phyloP scores from a whole-genome alignment of 2,113 vertebrate genomes.

The Piaya cayana region DNA sequence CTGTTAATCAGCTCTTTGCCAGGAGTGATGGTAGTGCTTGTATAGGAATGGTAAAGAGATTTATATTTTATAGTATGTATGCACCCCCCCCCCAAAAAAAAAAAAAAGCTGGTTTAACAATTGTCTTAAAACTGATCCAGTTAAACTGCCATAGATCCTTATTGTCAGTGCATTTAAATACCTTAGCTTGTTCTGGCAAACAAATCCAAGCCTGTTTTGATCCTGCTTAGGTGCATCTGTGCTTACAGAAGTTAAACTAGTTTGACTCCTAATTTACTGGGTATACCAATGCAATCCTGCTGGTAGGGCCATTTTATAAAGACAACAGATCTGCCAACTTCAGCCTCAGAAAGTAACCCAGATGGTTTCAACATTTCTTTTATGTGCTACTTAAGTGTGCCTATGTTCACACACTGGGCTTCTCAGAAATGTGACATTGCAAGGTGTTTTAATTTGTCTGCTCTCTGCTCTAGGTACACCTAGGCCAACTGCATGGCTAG shows the following conservation, averaged over 20 bases:
- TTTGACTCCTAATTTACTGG: neutral
- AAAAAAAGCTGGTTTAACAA: neutral
- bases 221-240: neutral
- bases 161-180: neutral
- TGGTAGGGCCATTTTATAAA: neutral
- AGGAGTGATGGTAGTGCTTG: neutral
- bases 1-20: neutral
- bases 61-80: neutral
- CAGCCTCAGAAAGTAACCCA: neutral
- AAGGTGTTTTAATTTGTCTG: neutral
- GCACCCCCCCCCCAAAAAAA: too few species aligned
- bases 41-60: neutral
- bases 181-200: neutral
- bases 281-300: neutral
- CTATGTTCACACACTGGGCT: fast-evolving
- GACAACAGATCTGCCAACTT: neutral
- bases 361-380: neutral
- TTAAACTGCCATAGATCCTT: neutral
- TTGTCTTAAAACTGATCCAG: neutral
- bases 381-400: neutral
- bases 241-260: neutral
- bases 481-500: fast-evolving
- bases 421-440: neutral
- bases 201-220: neutral
- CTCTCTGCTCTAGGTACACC: neutral